Conservation (phyloP, 2,888 invertebrate genomes). For the Neuroscelio doddi region DNA sequence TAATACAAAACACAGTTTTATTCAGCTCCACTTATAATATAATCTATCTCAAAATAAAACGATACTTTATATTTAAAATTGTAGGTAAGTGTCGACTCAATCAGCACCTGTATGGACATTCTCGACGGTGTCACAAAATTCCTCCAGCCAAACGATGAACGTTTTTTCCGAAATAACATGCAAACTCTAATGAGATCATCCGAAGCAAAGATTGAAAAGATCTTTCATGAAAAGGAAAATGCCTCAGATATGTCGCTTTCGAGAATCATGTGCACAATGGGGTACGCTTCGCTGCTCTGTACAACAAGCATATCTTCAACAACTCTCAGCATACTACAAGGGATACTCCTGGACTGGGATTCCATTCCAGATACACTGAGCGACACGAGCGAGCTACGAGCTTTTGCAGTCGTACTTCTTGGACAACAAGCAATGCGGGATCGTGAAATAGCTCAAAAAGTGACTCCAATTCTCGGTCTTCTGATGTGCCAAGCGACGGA, state of each 20-base stretch:
- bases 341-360: conserved; percentile 62
- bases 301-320: conserved; percentile 52
- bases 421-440: conserved; percentile 80
- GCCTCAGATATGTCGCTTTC: conserved; percentile 49
- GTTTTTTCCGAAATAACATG: conserved; percentile 47
- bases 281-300: conserved; percentile 62
- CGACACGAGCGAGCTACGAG: conserved; percentile 59
- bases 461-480: conserved; percentile 77
- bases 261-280: conserved; percentile 63
- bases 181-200: conserved; percentile 56
- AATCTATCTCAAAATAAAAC: too few species aligned
- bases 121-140: conserved; percentile 51
- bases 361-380: conserved; percentile 49
- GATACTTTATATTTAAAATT: too few species aligned
- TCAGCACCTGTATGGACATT: conserved; percentile 64
- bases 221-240: conserved; percentile 50
- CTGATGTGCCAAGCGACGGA: conserved; percentile 75
- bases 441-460: conserved; percentile 76
- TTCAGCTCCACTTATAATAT: too few species aligned
- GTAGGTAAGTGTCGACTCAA: conserved; percentile 39
- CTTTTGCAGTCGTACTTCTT: conserved; percentile 72
- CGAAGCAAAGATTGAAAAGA: conserved; percentile 56
- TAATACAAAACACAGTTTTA: too few species aligned
- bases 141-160: conserved; percentile 42
- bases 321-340: conserved; percentile 59